Percentiles rank a stretch among this genome's conserved stretches.
Evolutionary conservation across 1,140 invertebrate genomes (phyloP).

Genomic region (Drosophila malerkotliana): DNA sequence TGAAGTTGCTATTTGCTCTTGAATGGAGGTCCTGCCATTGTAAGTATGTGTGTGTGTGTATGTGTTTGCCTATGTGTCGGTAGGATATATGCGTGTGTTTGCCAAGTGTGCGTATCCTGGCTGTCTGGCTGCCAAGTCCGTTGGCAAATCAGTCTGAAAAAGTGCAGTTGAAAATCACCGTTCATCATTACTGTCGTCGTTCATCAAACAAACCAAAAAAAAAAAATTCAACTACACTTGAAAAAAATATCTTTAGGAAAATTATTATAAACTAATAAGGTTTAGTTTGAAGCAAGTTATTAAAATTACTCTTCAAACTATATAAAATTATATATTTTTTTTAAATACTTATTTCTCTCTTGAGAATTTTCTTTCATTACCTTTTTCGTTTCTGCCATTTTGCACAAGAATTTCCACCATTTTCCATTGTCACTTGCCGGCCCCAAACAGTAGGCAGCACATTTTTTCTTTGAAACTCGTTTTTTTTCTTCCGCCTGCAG

Average conservation of each 20-base stretch:
- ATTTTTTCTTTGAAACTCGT: conserved; percentile 31
- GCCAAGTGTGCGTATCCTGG: conserved; percentile 31
- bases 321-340: no score
- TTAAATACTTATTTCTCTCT: no score
- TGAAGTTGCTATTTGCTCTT: conserved; percentile 43
- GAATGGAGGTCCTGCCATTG: conserved; percentile 4
- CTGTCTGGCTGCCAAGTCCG: conserved; percentile 34
- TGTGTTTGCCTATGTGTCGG: background rate
- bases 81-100: conserved; percentile 3
- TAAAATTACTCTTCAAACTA: no score
- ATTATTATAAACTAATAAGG: no score
- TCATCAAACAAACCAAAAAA: background rate
- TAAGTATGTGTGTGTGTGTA: conserved; percentile 5
- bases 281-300: no score
- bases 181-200: conserved; percentile 64
- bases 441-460: conserved; percentile 54
- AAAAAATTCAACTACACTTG: background rate
- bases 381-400: background rate
- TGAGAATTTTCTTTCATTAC: background rate
- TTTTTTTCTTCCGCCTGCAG: conserved; percentile 5
- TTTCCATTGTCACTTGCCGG: conserved; percentile 16
- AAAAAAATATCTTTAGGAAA: no score
- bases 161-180: conserved; percentile 65
- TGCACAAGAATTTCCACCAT: conserved; percentile 7
- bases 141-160: conserved; percentile 16